A percentile compares a stretch with the other conserved stretches of the same genome.
phyloP scores from a whole-genome alignment of 1,140 invertebrate genomes.

The Calephelis virginiensis region DNA sequence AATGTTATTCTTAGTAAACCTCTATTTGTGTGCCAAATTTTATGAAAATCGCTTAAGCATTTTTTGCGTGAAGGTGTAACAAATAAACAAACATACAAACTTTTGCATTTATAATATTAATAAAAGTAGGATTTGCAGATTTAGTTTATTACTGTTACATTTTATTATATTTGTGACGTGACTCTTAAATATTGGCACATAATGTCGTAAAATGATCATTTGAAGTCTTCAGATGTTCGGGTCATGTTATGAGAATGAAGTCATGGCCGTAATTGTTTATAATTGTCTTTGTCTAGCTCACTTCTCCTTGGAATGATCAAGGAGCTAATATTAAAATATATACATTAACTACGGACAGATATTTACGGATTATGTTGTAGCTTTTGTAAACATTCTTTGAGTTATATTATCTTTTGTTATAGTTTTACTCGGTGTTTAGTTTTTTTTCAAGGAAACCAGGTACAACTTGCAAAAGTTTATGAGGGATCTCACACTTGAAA shows the following conservation, averaged over 20 bases:
- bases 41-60: too few species aligned
- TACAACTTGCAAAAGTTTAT: too few species aligned
- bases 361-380: constrained; percentile 11
- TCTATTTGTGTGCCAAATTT: too few species aligned
- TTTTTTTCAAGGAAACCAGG: too few species aligned
- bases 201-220: constrained; percentile 34
- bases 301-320: constrained; percentile 25
- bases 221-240: constrained; percentile 27
- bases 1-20: too few species aligned
- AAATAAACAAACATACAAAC: too few species aligned
- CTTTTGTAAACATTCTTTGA: constrained; percentile 3
- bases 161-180: neutral
- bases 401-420: neutral
- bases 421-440: too few species aligned
- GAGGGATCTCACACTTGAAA: too few species aligned
- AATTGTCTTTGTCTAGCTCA: constrained; percentile 31
- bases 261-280: constrained; percentile 38
- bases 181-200: constrained; percentile 16
- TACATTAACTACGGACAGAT: constrained; percentile 20
- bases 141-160: neutral
- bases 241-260: constrained; percentile 36
- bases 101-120: too few species aligned
- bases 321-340: constrained; percentile 21
- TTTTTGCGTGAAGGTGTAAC: too few species aligned
- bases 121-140: neutral